phyloP scores from a whole-genome alignment of 2,113 vertebrate species.

The Conger conger region DNA sequence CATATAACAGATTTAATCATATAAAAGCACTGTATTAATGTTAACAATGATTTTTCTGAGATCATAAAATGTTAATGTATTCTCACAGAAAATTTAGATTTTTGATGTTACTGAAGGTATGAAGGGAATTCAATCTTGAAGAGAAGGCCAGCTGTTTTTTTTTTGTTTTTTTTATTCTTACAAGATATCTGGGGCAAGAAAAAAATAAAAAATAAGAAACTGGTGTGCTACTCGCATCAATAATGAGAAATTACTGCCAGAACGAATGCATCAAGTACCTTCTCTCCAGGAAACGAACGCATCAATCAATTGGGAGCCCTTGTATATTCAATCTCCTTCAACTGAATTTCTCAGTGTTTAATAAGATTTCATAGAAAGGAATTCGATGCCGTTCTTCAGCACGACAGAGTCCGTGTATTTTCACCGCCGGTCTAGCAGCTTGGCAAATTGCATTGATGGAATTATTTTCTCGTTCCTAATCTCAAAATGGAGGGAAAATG shows the following conservation, averaged over 20 bases:
- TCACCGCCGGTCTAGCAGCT: neutral
- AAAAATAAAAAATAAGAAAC: neutral
- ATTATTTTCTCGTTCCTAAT: neutral
- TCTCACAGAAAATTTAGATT: neutral
- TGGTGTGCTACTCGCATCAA: neutral
- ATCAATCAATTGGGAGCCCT: neutral
- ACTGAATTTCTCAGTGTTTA: constrained; percentile 2
- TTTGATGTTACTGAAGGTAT: neutral
- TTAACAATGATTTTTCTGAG: neutral
- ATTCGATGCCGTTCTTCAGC: neutral
- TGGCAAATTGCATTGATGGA: neutral
- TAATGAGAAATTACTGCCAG: constrained; percentile 11
- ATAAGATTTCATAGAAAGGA: neutral
- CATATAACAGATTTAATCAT: neutral
- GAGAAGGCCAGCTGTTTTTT: neutral
- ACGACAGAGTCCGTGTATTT: neutral
- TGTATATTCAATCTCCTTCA: neutral
- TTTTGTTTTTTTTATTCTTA: neutral
- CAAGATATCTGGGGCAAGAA: neutral
- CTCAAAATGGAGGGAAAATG: neutral
- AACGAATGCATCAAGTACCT: neutral
- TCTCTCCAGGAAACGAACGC: neutral
- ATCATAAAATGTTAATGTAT: neutral
- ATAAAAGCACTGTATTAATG: neutral
- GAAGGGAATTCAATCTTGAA: neutral